A percentile compares a stretch with the other conserved stretches of the same genome.
Conservation (phyloP, 2,113 vertebrate species). For the Xenopus laevis region DNA sequence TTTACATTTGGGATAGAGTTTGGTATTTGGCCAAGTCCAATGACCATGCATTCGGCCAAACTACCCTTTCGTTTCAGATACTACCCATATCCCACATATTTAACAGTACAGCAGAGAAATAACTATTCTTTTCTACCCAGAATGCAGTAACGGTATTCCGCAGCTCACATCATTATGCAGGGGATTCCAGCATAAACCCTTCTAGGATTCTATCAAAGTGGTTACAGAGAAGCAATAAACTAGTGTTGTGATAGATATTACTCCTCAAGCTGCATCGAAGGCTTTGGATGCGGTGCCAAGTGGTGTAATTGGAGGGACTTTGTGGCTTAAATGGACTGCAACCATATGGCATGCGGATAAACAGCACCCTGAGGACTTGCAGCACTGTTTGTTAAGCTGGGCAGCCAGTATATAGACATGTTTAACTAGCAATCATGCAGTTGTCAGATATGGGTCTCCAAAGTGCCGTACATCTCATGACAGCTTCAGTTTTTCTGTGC, state of each 20-base stretch:
- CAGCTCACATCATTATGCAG: too few species aligned
- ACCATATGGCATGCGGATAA: conserved; percentile 2
- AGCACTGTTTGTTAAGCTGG: background rate
- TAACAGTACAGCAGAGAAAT: too few species aligned
- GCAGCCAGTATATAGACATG: background rate
- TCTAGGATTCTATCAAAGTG: too few species aligned
- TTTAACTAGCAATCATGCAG: background rate
- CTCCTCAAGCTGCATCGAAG: background rate
- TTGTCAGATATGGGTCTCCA: background rate
- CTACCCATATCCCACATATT: too few species aligned
- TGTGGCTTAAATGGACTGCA: background rate
- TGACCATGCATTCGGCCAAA: too few species aligned
- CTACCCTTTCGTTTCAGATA: too few species aligned
- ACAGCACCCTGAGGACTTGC: background rate
- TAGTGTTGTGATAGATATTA: background rate
- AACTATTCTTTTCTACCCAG: too few species aligned
- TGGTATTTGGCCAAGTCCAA: too few species aligned
- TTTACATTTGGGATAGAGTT: too few species aligned
- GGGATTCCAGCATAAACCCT: too few species aligned
- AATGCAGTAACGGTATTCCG: too few species aligned
- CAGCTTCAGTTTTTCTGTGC: background rate
- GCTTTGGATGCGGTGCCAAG: background rate
- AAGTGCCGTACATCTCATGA: background rate
- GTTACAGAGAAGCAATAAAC: background rate
- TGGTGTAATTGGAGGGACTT: background rate